Evolutionary conservation across 2,888 invertebrate species (phyloP).

Genomic region (Proisotoma minuta): DNA sequence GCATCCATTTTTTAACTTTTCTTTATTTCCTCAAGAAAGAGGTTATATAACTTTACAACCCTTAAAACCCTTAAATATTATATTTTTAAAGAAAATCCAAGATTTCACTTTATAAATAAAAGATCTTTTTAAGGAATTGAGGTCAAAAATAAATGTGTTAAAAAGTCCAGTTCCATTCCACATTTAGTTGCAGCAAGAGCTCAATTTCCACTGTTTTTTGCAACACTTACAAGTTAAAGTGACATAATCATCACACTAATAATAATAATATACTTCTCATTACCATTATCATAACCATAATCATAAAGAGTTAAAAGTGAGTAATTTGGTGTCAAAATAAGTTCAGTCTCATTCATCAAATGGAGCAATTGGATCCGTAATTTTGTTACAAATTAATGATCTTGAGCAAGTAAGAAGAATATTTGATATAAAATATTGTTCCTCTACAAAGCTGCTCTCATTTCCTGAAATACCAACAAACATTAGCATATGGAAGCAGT

Average conservation of each 20-base stretch:
- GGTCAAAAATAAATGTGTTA: no score
- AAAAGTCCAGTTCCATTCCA: no score
- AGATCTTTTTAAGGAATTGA: no score
- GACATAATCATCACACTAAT: no score
- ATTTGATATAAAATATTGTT: neutral
- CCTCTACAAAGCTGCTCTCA: neutral
- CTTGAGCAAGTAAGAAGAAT: neutral
- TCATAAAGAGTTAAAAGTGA: neutral
- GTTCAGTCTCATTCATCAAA: neutral
- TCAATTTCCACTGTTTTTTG: no score
- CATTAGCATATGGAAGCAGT: neutral
- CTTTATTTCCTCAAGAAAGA: neutral
- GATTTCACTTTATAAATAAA: no score
- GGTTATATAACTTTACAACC: conserved; percentile 3
- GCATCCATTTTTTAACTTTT: neutral
- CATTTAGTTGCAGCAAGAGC: no score
- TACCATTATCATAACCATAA: neutral
- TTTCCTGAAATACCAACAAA: conserved; percentile 6
- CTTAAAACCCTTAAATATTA: no score
- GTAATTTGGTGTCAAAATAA: conserved; percentile 2
- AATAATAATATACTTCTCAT: no score
- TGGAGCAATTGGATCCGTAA: neutral
- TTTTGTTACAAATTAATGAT: neutral
- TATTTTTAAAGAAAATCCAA: no score
- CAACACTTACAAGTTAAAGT: no score